Evolutionary conservation across 2,888 invertebrate genomes (phyloP).

Genomic region (Callyntrura sp.): DNA sequence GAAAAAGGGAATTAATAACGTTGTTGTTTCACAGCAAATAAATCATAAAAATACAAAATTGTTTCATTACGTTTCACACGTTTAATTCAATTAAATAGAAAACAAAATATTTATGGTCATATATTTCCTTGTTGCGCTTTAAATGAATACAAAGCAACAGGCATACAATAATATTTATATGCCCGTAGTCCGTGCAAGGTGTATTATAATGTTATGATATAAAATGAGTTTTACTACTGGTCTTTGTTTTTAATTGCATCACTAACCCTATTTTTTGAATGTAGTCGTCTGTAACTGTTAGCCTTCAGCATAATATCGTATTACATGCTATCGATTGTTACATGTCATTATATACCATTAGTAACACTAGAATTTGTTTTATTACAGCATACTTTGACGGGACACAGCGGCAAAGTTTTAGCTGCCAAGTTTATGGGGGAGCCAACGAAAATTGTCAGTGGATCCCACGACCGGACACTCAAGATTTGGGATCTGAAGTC

Average conservation of each 20-base stretch:
- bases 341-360: too few species aligned
- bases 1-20: slow-evolving; percentile 18
- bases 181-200: background rate
- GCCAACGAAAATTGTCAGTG: slow-evolving; percentile 88
- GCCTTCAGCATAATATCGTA: background rate
- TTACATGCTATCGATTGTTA: background rate
- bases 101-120: background rate
- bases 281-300: background rate
- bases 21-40: background rate
- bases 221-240: background rate
- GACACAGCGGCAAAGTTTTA: slow-evolving; percentile 99
- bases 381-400: slow-evolving; percentile 94
- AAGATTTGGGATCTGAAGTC: slow-evolving; percentile 99
- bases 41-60: slow-evolving; percentile 40
- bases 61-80: slow-evolving; percentile 39
- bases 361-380: too few species aligned
- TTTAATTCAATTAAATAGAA: slow-evolving; percentile 51
- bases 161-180: too few species aligned
- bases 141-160: background rate
- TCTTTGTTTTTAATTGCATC: background rate
- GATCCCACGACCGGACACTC: slow-evolving; percentile 98
- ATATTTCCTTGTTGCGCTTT: slow-evolving; percentile 6
- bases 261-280: background rate
- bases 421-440: slow-evolving; percentile 98
- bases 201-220: background rate